Conservation (phyloP, 2,888 invertebrate genomes). For the Macaria notata region DNA sequence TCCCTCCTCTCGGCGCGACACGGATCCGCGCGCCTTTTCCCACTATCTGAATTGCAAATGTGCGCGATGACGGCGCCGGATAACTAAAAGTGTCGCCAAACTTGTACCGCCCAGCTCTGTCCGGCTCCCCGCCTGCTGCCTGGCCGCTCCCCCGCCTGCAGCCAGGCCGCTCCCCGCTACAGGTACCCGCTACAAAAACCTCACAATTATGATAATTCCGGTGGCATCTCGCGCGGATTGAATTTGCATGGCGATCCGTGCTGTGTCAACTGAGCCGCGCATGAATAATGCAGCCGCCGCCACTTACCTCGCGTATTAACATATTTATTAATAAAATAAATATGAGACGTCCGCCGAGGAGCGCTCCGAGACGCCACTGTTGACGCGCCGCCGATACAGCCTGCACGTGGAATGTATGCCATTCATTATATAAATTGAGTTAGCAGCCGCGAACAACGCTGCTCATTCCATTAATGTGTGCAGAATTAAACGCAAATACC, state of each 20-base stretch:
- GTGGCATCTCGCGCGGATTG: constrained; percentile 76
- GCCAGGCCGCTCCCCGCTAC: no score
- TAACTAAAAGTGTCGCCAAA: constrained; percentile 81
- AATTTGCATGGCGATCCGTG: constrained; percentile 81
- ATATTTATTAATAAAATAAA: constrained; percentile 83
- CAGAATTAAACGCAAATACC: constrained; percentile 68
- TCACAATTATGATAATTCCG: constrained; percentile 80
- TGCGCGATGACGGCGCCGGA: constrained; percentile 72
- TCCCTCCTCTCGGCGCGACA: constrained; percentile 55
- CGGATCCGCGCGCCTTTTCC: constrained; percentile 73
- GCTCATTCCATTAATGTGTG: constrained; percentile 76
- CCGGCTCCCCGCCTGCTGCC: no score
- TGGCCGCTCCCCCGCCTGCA: no score
- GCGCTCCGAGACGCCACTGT: constrained; percentile 42
- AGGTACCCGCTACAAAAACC: constrained; percentile 78
- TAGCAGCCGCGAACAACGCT: constrained; percentile 61
- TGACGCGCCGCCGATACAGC: constrained; percentile 62
- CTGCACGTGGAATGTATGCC: constrained; percentile 67
- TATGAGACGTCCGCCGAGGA: constrained; percentile 67
- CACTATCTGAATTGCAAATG: constrained; percentile 80
- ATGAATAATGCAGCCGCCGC: constrained; percentile 78
- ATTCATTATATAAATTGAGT: constrained; percentile 80
- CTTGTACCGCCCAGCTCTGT: constrained; percentile 40
- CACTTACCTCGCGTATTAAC: constrained; percentile 78
- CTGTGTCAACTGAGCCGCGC: constrained; percentile 77